Evolutionary conservation across 2,113 vertebrate species (phyloP), one percentile per base, ranked within the genome.

Genomic region (Lampris incognitus): DNA sequence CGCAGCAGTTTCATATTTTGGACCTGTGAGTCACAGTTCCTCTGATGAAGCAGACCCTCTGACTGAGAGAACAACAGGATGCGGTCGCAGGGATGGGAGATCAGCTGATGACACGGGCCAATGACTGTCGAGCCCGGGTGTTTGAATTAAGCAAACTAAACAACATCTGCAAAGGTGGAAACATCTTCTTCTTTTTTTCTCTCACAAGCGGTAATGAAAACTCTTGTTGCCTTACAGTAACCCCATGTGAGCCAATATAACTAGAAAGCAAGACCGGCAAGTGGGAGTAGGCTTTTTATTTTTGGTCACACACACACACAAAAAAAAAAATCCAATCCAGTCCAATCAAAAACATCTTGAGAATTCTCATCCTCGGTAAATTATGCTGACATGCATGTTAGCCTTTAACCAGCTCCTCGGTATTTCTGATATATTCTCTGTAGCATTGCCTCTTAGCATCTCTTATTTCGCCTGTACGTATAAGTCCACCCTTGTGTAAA

Each of bases 41-140:
- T 13, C 9, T 64, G n/a, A 37, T 49, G 66, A 71, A 66, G 66
- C 10, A 71, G 51, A 57, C 7, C 84, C 79, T 83, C 78, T 83
- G 86, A 87, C 73, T 72, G 38, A 77, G 38, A 77, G 76, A 75
- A 83, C 6, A 84, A 92, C 88, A 91, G 92, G 91, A 93, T 88
- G 87, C 85, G 82, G 82, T 56, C 66, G 65, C 72, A 50, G 73
- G 52, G 54, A 57, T 60, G 58, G 55, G 49, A 13, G 3, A 40
- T 52, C 69, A 44, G 70, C 60, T 50, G 46, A 10, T 8, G 2
- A 5, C 51, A 41, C 0, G 48, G 46, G 40, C 80, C 88, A 83
- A 78, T 91, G 46, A 65, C 38, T 6, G 42, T 5, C 11, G 80
- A 60, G 72, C 49, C 57, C 1, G 6, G 46, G 0, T 3, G 24